phyloP scores from a whole-genome alignment of 1,140 invertebrate species.

The Bombus superbus region DNA sequence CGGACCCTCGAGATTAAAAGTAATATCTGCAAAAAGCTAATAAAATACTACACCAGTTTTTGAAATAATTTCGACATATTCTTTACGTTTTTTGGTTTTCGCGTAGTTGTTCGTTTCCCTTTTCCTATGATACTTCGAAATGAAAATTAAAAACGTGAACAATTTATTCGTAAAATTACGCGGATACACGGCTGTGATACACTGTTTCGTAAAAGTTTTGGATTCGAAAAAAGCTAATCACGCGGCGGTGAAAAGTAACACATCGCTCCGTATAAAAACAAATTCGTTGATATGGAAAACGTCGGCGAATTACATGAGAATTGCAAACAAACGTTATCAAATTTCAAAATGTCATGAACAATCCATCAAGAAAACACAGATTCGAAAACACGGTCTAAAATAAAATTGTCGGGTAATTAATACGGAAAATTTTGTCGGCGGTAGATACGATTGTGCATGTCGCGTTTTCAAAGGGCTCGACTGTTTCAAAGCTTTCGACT shows the following conservation, averaged over 20 bases:
- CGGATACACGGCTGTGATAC: not conserved
- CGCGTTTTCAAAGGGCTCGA: slow-evolving; percentile 52
- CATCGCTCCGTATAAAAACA: not conserved
- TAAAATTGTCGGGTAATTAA: slow-evolving; percentile 45
- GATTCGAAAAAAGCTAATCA: not conserved
- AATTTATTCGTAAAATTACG: not conserved
- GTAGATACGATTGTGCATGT: slow-evolving; percentile 24
- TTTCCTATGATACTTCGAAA: not conserved
- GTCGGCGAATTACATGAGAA: not conserved
- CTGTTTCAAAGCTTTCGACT: slow-evolving; percentile 58
- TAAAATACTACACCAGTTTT: not conserved
- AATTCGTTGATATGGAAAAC: too few species aligned
- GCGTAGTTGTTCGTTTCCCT: too few species aligned
- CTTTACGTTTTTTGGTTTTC: too few species aligned
- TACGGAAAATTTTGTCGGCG: slow-evolving; percentile 40
- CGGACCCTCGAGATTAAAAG: too few species aligned
- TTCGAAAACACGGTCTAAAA: not conserved
- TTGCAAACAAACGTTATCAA: not conserved
- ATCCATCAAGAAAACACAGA: not conserved
- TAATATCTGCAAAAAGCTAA: too few species aligned
- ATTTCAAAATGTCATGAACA: slow-evolving; percentile 4
- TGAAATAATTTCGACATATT: not conserved
- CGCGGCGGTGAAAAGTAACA: not conserved
- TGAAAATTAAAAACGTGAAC: too few species aligned
- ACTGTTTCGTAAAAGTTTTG: not conserved